These are phyloP conservation scores for Xestoiulus laeticollis DNA, from an alignment of 2,888 invertebrate genomes.

Conservation along the genomic window DNA sequence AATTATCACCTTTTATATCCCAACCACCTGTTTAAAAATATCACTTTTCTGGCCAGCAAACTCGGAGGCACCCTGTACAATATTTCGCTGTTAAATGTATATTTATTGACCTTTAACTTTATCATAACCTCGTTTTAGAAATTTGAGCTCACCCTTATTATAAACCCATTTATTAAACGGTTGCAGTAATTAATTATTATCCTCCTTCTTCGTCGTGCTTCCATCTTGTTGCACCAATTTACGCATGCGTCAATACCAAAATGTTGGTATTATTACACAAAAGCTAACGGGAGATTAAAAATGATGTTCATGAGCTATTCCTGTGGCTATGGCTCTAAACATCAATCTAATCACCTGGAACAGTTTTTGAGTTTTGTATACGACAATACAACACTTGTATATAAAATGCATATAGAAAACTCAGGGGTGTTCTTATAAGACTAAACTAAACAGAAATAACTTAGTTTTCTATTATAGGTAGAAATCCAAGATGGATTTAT, in stretches of 20 bases:
- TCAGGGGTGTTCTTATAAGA: background rate
- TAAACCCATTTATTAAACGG: conserved; percentile 35
- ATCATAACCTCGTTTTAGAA: conserved; percentile 14
- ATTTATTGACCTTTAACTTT: conserved; percentile 39
- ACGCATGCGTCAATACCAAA: background rate
- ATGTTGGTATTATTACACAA: background rate
- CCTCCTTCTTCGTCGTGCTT: background rate
- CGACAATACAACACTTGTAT: background rate
- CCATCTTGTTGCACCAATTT: background rate
- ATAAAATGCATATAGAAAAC: background rate
- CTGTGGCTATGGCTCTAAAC: too few species aligned
- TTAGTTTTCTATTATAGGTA: background rate
- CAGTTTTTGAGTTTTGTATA: background rate
- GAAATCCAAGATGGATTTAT: background rate
- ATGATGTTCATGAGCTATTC: too few species aligned
- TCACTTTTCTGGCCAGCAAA: too few species aligned
- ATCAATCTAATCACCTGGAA: too few species aligned
- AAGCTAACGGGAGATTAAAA: background rate
- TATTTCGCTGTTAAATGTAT: conserved; percentile 24
- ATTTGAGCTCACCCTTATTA: conserved; percentile 30
- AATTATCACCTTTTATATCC: too few species aligned
- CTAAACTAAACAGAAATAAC: background rate
- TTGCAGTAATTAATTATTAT: conserved; percentile 40
- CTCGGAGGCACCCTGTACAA: background rate
- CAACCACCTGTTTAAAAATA: too few species aligned